Percentiles rank a stretch among this genome's conserved stretches.
Evolutionary conservation across 1,140 invertebrate species (phyloP).

Genomic region (Nixonia krombeini): DNA sequence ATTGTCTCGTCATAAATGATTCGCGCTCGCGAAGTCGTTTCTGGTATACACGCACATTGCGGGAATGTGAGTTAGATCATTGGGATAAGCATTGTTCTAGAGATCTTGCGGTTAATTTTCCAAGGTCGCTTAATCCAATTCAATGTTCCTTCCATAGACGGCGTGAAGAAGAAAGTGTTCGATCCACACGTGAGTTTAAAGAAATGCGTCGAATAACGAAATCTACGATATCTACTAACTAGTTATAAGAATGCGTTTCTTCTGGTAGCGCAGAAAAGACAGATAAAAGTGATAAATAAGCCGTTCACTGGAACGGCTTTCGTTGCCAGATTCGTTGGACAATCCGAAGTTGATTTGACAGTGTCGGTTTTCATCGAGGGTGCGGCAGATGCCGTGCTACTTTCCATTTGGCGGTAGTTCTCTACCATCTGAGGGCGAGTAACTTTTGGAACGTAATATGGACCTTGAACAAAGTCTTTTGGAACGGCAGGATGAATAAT

Average conservation of each 20-base stretch:
- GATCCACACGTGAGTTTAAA: no score
- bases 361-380: conserved; percentile 7
- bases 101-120: no score
- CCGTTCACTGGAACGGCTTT: neutral
- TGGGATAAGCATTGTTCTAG: no score
- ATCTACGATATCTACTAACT: neutral
- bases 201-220: neutral
- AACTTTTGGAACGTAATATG: conserved; percentile 41
- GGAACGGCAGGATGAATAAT: conserved; percentile 32
- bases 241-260: neutral
- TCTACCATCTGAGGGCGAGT: conserved; percentile 44
- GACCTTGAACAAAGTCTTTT: conserved; percentile 35
- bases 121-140: no score
- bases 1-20: conserved; percentile 39
- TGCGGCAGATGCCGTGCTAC: neutral
- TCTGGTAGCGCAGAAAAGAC: neutral
- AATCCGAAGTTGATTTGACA: conserved; percentile 36
- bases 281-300: neutral
- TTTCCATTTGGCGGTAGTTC: conserved; percentile 44
- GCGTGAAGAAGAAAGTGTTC: no score
- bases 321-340: conserved; percentile 1
- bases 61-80: no score
- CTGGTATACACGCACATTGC: no score
- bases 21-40: conserved; percentile 5
- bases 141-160: no score